Conservation (phyloP, 2,113 vertebrate genomes). For the Odocoileus virginianus region DNA sequence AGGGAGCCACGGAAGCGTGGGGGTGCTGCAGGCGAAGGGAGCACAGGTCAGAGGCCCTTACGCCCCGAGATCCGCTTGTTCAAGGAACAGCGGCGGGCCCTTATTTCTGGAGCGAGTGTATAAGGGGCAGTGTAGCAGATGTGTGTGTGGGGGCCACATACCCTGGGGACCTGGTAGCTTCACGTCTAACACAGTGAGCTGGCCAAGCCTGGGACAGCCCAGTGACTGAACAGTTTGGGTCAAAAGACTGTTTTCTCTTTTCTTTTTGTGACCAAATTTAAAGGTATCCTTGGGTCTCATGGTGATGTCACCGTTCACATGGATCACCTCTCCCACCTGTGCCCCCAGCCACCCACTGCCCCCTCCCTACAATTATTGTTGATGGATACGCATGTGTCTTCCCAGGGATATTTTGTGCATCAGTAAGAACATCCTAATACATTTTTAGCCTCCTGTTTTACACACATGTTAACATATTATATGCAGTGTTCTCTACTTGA, state of each 20-base stretch:
- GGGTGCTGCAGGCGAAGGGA: not conserved
- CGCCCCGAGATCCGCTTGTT: not conserved
- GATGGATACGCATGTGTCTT: not conserved
- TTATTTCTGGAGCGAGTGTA: too few species aligned
- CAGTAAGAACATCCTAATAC: not conserved
- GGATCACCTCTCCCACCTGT: not conserved
- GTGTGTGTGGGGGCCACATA: not conserved
- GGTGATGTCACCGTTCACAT: not conserved
- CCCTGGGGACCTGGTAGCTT: too few species aligned
- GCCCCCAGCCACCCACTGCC: not conserved
- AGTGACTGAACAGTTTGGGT: not conserved
- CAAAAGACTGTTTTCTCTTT: not conserved
- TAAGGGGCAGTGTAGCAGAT: not conserved
- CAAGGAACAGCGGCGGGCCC: not conserved
- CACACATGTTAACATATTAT: not conserved
- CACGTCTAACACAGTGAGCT: not conserved
- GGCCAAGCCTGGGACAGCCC: not conserved
- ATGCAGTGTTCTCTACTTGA: not conserved
- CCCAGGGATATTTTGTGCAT: not conserved
- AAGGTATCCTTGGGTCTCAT: not conserved
- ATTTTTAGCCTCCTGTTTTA: not conserved
- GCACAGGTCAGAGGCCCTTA: not conserved
- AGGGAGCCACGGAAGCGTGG: not conserved
- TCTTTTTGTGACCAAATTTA: not conserved
- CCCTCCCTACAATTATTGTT: not conserved